Evolutionary conservation across 2,797 vertebrate species (phyloP).

Genomic region (Erpetoichthys calabaricus): DNA sequence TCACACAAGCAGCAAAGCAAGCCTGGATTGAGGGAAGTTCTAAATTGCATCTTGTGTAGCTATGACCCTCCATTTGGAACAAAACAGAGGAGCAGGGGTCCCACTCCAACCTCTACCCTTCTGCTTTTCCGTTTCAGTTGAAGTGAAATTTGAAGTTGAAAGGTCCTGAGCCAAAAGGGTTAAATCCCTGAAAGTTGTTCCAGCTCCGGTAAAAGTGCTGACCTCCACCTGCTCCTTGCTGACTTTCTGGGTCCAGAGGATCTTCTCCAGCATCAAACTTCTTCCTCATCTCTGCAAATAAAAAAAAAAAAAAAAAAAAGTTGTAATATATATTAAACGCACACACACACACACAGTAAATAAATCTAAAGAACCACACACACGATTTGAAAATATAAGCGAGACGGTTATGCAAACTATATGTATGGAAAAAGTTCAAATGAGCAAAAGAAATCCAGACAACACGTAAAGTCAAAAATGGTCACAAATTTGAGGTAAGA

Average conservation of each 20-base stretch:
- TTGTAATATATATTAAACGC: neutral
- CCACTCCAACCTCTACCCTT: too few relatives aligned
- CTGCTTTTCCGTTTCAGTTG: slow-evolving; percentile 45
- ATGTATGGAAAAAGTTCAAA: too few relatives aligned
- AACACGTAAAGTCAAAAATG: too few relatives aligned
- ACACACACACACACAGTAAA: neutral
- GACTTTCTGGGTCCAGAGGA: slow-evolving; percentile 84
- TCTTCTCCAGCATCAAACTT: slow-evolving; percentile 91
- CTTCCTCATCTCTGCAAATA: slow-evolving; percentile 69
- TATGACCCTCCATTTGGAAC: too few relatives aligned
- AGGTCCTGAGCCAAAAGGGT: slow-evolving; percentile 86
- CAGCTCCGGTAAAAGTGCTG: slow-evolving; percentile 67
- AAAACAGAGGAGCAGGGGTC: too few relatives aligned
- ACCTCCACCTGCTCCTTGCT: slow-evolving; percentile 67
- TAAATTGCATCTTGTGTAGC: too few relatives aligned
- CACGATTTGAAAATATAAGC: neutral
- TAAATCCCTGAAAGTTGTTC: slow-evolving; percentile 83
- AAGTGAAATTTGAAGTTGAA: slow-evolving; percentile 93
- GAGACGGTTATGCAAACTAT: too few relatives aligned
- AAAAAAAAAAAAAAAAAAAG: slow-evolving; percentile 4
- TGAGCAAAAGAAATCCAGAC: too few relatives aligned
- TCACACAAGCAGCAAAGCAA: too few relatives aligned
- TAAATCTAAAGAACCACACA: neutral
- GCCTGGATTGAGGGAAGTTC: too few relatives aligned
- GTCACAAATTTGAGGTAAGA: too few relatives aligned